Base-by-base conservation (phyloP, 2,888 invertebrate genomes). In the Lycophotia porphyrea region DNA sequence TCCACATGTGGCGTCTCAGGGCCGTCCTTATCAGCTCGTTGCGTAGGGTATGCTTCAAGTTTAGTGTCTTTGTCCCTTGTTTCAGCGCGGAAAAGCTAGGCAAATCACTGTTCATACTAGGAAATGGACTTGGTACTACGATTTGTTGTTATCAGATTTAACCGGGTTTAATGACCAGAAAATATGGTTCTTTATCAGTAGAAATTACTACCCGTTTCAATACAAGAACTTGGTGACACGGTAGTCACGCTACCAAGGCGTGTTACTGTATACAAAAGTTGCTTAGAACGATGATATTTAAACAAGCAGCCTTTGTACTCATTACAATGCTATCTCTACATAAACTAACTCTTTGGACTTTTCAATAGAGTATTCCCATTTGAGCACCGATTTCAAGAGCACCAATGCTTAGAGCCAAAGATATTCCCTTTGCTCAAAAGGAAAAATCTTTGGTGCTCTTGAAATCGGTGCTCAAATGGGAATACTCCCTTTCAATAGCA, bases 11-110 rank as follows among this genome's bases (percentile, higher is more conserved):
- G 11, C 42, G 66, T 64, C 69, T 83, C 86, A 86, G 31, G 86
- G 86, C 63, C 83, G 67, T 49, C 24, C 71, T 83, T 83, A 83
- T 83, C 83, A 83, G 47, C 39, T 55, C 47, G 63, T 67, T 63
- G 44, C 61, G 55, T 71, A 75, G 75, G 71, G 71, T 34, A 27
- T n/a, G 69, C 69, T 34, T 71, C 39, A 18, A 74, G 63, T 82
- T 71, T 60, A 74, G 63, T 82, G 74, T 60, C 83, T 83, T 74
- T 83, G 86, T 83, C 79, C 69, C 73, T 85, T 85, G 73, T 82
- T 77, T 52, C 60, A 58, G 21, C 63, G 52, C 58, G 78, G 86
- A 74, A 85, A 82, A 85, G 78, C 58, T 58, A 34, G 27, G 34
- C 39, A 74, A 85, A 85, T 66, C 69, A 74, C 18, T 21, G 65